A percentile compares a stretch with the other conserved stretches of the same genome.
phyloP scores from a whole-genome alignment of 2,113 vertebrate species.

The Genyomyrus donnyi region DNA sequence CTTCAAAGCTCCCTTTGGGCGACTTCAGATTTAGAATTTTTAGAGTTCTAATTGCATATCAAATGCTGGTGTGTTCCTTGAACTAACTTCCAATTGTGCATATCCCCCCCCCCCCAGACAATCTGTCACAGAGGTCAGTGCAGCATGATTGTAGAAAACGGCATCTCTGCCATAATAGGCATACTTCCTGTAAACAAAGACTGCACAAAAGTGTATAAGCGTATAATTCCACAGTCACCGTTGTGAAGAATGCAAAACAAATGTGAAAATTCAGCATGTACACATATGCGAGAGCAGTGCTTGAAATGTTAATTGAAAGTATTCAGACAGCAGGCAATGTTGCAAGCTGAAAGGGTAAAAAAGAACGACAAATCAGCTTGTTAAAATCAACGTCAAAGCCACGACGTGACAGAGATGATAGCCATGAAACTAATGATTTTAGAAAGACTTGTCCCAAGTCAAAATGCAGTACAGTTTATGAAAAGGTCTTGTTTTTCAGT shows the following conservation, averaged over 20 bases:
- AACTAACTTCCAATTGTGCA: neutral
- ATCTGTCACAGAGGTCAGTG: neutral
- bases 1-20: neutral
- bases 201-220: neutral
- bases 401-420: neutral
- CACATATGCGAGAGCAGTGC: neutral
- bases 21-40: neutral
- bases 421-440: conserved; percentile 22
- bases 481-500: neutral
- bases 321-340: neutral
- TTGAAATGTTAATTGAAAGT: neutral
- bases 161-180: conserved; percentile 12
- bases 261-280: neutral
- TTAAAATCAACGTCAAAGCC: neutral
- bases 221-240: neutral
- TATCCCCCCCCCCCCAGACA: neutral
- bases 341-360: neutral
- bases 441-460: neutral
- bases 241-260: neutral
- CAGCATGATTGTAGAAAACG: neutral
- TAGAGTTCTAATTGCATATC: neutral
- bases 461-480: neutral
- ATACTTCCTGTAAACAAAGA: neutral
- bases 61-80: neutral
- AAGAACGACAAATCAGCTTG: neutral